Evolutionary conservation across 2,797 vertebrate species (phyloP).

Genomic region (Spea hammondii): DNA sequence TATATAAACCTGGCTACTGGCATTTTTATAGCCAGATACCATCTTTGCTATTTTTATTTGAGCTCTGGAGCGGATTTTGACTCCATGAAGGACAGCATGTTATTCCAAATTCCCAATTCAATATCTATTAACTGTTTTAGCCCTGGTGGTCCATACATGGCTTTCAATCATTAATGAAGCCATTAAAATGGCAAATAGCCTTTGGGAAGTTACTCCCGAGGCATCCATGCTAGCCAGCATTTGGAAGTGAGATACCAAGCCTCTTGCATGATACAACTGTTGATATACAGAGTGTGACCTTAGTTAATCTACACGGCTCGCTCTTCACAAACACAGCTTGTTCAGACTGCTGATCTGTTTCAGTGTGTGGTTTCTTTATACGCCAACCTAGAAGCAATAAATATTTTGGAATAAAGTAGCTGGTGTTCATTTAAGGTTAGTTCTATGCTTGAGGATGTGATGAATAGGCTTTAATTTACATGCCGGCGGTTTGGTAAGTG

Average conservation of each 20-base stretch:
- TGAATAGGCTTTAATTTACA: conserved; percentile 62
- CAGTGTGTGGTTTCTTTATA: conserved; percentile 46
- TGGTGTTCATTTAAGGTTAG: conserved; percentile 58
- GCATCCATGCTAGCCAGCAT: conserved; percentile 2
- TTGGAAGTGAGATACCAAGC: background rate
- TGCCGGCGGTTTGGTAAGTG: conserved; percentile 57
- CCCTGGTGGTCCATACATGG: background rate
- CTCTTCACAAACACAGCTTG: conserved; percentile 49
- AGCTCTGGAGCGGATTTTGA: too few species aligned
- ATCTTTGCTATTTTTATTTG: too few species aligned
- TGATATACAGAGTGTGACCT: conserved; percentile 40
- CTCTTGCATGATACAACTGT: conserved; percentile 36
- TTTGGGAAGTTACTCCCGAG: background rate
- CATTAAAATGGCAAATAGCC: too few species aligned
- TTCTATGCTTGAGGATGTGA: conserved; percentile 57
- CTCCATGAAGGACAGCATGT: too few species aligned
- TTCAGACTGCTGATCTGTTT: conserved; percentile 49
- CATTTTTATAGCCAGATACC: too few species aligned
- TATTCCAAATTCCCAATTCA: too few species aligned
- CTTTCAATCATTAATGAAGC: background rate
- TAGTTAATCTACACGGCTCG: conserved; percentile 46
- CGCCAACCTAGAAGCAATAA: conserved; percentile 58
- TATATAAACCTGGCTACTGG: too few species aligned
- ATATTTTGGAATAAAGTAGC: conserved; percentile 56
- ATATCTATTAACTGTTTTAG: background rate